Percentiles rank a stretch among this genome's conserved stretches.
These are phyloP conservation scores for Pemphredon lugubris DNA, from an alignment of 2,888 invertebrate species.

Conservation along the genomic window DNA sequence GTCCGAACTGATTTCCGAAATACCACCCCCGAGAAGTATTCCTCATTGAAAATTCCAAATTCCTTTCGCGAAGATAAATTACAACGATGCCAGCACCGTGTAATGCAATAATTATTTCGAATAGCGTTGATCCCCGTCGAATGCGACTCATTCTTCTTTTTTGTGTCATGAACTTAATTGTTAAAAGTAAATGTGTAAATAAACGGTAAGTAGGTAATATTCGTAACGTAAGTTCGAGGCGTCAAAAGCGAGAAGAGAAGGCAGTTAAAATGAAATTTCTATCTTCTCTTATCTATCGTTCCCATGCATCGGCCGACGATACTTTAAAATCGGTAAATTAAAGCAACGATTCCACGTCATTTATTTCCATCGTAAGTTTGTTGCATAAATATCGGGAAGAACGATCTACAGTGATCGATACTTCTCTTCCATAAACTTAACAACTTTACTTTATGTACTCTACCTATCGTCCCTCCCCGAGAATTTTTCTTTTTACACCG, in stretches of 20 bases:
- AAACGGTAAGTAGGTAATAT: slow-evolving; percentile 18
- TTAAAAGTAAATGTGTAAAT: slow-evolving; percentile 12
- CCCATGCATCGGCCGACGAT: background rate
- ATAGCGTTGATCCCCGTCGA: no score
- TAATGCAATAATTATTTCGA: slow-evolving; percentile 2
- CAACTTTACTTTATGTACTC: no score
- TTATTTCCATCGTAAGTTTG: no score
- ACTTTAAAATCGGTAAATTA: no score
- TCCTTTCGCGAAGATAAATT: background rate
- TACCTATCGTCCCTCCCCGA: no score
- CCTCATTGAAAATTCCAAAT: background rate
- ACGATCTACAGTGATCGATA: no score
- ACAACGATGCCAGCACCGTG: background rate
- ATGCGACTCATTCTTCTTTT: no score
- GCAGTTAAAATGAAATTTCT: background rate
- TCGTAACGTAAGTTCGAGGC: slow-evolving; percentile 5
- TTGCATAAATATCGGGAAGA: no score
- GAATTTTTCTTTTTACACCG: no score
- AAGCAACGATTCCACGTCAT: no score
- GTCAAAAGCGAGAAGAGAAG: background rate
- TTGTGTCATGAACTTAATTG: slow-evolving; percentile 1
- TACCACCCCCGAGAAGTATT: background rate
- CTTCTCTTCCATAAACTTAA: no score
- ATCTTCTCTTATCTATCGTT: background rate
- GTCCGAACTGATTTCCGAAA: background rate